Evolutionary conservation across 2,113 vertebrate species (phyloP).

Genomic region (Nymphicus hollandicus): DNA sequence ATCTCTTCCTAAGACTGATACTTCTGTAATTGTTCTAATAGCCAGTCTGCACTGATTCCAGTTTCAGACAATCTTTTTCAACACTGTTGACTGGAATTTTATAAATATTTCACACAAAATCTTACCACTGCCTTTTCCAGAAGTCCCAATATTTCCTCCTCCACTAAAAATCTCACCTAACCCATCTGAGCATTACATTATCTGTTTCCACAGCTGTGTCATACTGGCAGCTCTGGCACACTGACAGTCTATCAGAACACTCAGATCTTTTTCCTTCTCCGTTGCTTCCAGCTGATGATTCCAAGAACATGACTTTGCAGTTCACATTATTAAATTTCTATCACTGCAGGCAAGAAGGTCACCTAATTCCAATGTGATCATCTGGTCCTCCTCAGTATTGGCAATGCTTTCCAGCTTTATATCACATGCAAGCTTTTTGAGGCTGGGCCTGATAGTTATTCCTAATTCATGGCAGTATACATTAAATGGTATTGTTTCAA

Average conservation of each 20-base stretch:
- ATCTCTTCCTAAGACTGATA: neutral
- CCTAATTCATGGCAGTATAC: neutral
- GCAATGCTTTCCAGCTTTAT: neutral
- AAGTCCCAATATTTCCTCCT: slow-evolving; percentile 9
- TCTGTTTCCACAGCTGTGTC: slow-evolving; percentile 10
- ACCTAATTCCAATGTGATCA: slow-evolving; percentile 35
- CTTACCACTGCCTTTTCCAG: neutral
- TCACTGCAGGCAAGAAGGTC: slow-evolving; percentile 55
- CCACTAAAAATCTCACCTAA: slow-evolving; percentile 11
- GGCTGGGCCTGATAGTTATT: neutral
- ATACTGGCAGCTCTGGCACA: neutral
- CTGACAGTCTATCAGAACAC: slow-evolving; percentile 23
- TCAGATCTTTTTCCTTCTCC: slow-evolving; percentile 37
- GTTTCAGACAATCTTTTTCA: slow-evolving; percentile 4
- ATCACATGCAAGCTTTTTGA: neutral
- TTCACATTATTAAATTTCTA: slow-evolving; percentile 59
- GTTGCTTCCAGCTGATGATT: slow-evolving; percentile 41
- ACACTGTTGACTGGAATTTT: neutral
- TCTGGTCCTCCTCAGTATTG: neutral
- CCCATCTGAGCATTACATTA: neutral
- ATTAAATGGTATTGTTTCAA: neutral
- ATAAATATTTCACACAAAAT: slow-evolving; percentile 27
- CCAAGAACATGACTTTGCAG: slow-evolving; percentile 56
- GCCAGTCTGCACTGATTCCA: neutral
- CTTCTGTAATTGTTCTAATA: slow-evolving; percentile 3